Evolutionary conservation across 2,113 vertebrate species (phyloP).

Genomic region (Phaethon lepturus): DNA sequence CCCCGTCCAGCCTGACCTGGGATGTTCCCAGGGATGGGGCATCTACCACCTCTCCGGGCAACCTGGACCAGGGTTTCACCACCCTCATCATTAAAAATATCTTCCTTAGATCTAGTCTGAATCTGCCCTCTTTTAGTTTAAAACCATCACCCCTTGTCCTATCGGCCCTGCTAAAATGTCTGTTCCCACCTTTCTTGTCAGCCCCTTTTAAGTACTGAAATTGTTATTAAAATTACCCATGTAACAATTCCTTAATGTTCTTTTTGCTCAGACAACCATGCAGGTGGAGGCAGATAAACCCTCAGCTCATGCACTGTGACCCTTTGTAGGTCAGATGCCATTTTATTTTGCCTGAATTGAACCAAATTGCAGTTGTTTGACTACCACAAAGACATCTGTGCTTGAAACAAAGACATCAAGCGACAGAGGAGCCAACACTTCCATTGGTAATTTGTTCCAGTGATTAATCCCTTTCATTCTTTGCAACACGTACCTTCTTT

Average conservation of each 20-base stretch:
- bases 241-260: neutral
- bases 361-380: neutral
- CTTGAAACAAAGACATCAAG: neutral
- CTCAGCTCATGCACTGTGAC: neutral
- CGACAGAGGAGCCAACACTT: neutral
- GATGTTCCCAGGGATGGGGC: too few relatives aligned
- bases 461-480: neutral
- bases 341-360: neutral
- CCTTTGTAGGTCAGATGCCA: neutral
- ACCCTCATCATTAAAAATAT: too few relatives aligned
- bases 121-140: too few relatives aligned
- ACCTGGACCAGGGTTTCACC: too few relatives aligned
- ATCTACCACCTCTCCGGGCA: too few relatives aligned
- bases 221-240: neutral
- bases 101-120: too few relatives aligned
- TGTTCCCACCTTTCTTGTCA: too few relatives aligned
- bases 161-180: too few relatives aligned
- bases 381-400: neutral
- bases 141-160: too few relatives aligned
- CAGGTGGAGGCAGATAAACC: neutral
- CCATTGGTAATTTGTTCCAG: neutral
- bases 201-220: too few relatives aligned
- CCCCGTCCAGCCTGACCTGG: too few relatives aligned
- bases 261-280: neutral
- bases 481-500: neutral